Percentiles rank a stretch among this genome's conserved stretches.
Evolutionary conservation across 2,113 vertebrate genomes (phyloP).

Genomic region (Grantiella picta): DNA sequence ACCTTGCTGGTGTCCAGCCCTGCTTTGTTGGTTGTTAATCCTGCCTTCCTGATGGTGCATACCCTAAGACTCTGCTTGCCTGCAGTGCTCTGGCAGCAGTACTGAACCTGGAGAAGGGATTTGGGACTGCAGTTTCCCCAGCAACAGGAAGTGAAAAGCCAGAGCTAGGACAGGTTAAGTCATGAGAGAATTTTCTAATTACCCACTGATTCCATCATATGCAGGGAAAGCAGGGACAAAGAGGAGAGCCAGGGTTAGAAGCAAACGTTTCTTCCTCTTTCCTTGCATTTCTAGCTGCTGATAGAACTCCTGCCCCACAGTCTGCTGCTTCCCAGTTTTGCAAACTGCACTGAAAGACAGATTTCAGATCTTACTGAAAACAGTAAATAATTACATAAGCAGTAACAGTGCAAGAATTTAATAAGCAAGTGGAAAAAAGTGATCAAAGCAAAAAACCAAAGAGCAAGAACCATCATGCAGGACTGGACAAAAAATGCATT

Average conservation of each 20-base stretch:
- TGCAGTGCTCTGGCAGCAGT: background rate
- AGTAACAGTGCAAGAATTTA: background rate
- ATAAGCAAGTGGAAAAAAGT: background rate
- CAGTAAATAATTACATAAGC: background rate
- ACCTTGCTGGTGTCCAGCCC: background rate
- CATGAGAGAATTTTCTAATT: background rate
- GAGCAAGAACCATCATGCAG: background rate
- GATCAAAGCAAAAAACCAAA: background rate
- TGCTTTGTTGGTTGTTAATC: background rate
- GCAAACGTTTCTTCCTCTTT: background rate
- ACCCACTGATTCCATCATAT: fast-evolving
- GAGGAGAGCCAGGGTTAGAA: background rate
- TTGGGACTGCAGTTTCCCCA: background rate
- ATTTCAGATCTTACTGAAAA: background rate
- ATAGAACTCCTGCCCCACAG: background rate
- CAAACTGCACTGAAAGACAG: background rate
- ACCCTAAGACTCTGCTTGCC: background rate
- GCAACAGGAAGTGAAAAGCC: background rate
- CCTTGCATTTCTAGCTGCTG: background rate
- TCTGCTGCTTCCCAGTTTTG: background rate
- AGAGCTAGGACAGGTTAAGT: background rate
- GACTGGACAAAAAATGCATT: background rate
- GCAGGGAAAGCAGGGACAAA: background rate
- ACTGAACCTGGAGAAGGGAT: background rate
- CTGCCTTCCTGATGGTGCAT: background rate